Percentiles rank a stretch among this genome's conserved stretches.
Conservation (phyloP, 2,888 invertebrate species). For the Cheilosia impressa region DNA sequence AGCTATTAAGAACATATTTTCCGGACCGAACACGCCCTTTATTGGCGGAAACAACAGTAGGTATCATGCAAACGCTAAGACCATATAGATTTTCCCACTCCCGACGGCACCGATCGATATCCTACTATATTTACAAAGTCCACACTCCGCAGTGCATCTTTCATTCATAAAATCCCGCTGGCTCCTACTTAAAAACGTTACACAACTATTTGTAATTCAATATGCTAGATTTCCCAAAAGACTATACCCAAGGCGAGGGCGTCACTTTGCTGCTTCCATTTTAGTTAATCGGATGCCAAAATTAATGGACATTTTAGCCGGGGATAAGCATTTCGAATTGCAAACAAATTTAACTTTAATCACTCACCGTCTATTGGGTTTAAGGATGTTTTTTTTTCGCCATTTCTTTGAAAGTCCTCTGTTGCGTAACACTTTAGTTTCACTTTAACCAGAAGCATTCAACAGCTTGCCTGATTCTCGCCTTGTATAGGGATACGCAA, state of each 20-base stretch:
- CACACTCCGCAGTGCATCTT: conserved; percentile 2
- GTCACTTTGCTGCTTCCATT: conserved; percentile 13
- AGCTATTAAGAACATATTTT: too few species aligned
- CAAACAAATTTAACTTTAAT: conserved; percentile 18
- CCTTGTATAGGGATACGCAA: not conserved
- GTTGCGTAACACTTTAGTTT: conserved; percentile 63
- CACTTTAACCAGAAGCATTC: conserved; percentile 48
- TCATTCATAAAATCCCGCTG: conserved; percentile 29
- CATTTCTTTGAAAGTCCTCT: not conserved
- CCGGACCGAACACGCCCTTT: too few species aligned
- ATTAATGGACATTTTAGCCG: conserved; percentile 23
- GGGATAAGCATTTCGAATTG: conserved; percentile 8
- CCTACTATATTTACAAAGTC: not conserved
- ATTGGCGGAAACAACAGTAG: too few species aligned
- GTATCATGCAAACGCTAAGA: too few species aligned
- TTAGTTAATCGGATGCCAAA: conserved; percentile 24
- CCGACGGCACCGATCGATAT: not conserved
- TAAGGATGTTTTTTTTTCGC: not conserved
- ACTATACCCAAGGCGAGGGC: conserved; percentile 23
- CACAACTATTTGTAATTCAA: conserved; percentile 24
- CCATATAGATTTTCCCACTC: not conserved
- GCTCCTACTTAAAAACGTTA: not conserved
- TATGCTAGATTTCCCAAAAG: conserved; percentile 7
- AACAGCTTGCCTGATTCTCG: conserved; percentile 59
- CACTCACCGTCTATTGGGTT: conserved; percentile 4